Conservation (phyloP, 2,797 vertebrate species). For the Falco cherrug region DNA sequence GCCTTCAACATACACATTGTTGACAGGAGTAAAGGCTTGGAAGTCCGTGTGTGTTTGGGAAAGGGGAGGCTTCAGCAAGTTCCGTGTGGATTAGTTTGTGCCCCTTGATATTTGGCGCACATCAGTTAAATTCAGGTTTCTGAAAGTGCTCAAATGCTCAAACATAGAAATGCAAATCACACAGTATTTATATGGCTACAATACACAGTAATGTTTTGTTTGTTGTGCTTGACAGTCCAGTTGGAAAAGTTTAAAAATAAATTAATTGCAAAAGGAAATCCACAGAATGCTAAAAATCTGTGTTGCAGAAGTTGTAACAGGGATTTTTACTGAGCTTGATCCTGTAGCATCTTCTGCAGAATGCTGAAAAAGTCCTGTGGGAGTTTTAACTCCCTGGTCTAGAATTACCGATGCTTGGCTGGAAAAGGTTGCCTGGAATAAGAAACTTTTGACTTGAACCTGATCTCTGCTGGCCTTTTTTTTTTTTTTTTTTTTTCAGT, state of each 20-base stretch:
- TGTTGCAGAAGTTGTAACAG: not conserved
- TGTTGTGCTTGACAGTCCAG: not conserved
- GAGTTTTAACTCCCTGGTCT: not conserved
- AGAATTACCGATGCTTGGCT: not conserved
- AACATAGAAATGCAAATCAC: not conserved
- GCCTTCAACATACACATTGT: accelerated
- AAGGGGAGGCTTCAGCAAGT: not conserved
- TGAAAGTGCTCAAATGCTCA: not conserved
- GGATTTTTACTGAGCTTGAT: not conserved
- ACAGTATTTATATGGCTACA: not conserved
- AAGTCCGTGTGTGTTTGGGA: not conserved
- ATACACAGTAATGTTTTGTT: not conserved
- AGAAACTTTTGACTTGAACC: not conserved
- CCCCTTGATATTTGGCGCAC: not conserved
- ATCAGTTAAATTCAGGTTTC: not conserved
- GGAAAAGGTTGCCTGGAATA: not conserved
- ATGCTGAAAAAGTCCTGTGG: not conserved
- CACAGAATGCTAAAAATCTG: not conserved
- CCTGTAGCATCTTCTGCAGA: not conserved
- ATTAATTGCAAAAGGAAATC: not conserved
- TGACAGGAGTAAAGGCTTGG: not conserved
- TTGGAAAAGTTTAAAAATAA: not conserved
- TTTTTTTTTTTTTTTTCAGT: not conserved
- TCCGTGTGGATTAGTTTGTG: not conserved
- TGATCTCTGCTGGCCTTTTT: not conserved